Base-by-base conservation (phyloP, 2,888 invertebrate species). In the Troides oblongomaculatus region DNA sequence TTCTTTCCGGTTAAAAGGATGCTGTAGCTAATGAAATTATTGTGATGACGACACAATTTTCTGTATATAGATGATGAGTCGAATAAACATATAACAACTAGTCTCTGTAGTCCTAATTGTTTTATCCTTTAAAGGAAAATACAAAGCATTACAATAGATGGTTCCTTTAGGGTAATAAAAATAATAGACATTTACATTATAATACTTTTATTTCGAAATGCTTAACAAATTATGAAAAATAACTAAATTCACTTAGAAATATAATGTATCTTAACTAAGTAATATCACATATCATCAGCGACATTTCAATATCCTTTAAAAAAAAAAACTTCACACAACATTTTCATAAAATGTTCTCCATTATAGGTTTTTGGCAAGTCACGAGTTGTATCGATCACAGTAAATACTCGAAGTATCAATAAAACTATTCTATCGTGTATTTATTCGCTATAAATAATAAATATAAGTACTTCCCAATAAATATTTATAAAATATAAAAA, bases 281-380 rank as follows among this genome's bases (percentile, higher is more conserved):
- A 90, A 89, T 92, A 92, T 92, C 91, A 92, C 91, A 90, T 89
- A 88, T 89, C 86, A 88, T 80, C 87, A 89, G 87, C 86, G 85
- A 88, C 84, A 87, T 81, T 58, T 66, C 56, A 67, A 63, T 63
- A 63, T 66, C 68, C 36, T n/a, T 53, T 30, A 30, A 30, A 30
- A 30, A 58, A 66, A 62, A 64, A 23, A 3, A 39, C 39, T 12
- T 66, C 25, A 69, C 30, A 39, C 57, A 30, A 72, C 70, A 73
- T 74, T 74, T 75, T 71, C 61, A 64, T 39, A 73, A 76, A 78
- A 78, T 75, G 75, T 78, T 73, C 18, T 66, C 43, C 17, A 5
- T 39, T 30, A 21, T 67, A 68, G 59, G 70, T 75, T 75, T 79
- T 81, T 82, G 80, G 82, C 81, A 83, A 82, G 79, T 76, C 71